A percentile compares a stretch with the other conserved stretches of the same genome.
phyloP scores from a whole-genome alignment of 2,797 vertebrate genomes.

The Tokudaia muenninki region DNA sequence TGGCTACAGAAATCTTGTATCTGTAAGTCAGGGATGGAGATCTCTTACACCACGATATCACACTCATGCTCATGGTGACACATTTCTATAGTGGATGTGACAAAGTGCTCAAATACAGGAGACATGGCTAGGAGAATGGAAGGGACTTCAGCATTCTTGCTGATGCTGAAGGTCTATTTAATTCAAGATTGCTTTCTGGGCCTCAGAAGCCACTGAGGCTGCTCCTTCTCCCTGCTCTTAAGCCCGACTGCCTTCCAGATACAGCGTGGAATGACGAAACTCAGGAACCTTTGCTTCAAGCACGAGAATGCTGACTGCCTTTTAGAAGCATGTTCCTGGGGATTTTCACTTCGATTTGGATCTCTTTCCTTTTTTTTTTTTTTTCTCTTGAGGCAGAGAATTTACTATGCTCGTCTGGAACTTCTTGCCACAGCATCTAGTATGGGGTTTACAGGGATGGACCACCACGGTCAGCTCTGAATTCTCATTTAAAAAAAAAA shows the following conservation, averaged over 20 bases:
- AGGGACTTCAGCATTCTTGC: conserved; percentile 4
- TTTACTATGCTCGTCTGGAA: neutral
- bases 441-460: neutral
- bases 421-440: neutral
- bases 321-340: neutral
- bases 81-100: neutral
- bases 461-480: neutral
- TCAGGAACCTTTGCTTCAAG: neutral
- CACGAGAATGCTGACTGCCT: neutral
- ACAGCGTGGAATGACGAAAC: neutral
- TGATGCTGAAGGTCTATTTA: neutral
- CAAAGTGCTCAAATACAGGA: neutral
- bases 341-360: neutral
- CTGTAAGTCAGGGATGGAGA: neutral
- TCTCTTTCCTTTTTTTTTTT: neutral
- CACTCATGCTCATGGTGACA: neutral
- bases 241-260: neutral
- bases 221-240: neutral
- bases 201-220: neutral
- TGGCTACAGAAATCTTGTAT: neutral
- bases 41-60: neutral
- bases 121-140: neutral
- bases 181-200: neutral
- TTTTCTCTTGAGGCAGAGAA: neutral
- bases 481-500: neutral